A percentile compares a stretch with the other conserved stretches of the same genome.
Conservation (phyloP, 2,113 vertebrate genomes). For the Hylia prasina region DNA sequence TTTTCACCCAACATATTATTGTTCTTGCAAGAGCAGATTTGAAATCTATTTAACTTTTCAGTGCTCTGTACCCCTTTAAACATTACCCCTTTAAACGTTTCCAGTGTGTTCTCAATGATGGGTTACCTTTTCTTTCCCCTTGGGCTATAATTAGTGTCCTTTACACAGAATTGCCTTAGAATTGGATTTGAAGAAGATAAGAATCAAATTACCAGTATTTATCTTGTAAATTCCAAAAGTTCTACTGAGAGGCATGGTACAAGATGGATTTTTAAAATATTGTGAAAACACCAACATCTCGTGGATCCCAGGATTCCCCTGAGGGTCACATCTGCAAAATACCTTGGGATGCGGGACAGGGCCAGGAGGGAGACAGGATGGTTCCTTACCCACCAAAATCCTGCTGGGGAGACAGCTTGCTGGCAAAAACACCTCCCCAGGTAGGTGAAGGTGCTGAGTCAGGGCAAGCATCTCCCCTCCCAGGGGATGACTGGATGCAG, state of each 20-base stretch:
- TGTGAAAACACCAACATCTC: background rate
- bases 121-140: slow-evolving; percentile 75
- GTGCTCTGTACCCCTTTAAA: slow-evolving; percentile 65
- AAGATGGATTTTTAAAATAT: slow-evolving; percentile 36
- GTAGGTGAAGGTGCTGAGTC: background rate
- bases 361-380: background rate
- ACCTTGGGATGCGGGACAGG: background rate
- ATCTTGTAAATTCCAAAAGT: slow-evolving; percentile 84
- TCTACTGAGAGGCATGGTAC: slow-evolving; percentile 69
- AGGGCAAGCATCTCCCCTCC: background rate
- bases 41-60: slow-evolving; percentile 71
- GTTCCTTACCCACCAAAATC: background rate
- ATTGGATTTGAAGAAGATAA: slow-evolving; percentile 82
- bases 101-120: slow-evolving; percentile 55
- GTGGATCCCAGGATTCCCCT: background rate
- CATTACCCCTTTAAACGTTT: slow-evolving; percentile 23
- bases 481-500: background rate
- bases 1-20: slow-evolving; percentile 52
- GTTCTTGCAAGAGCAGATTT: slow-evolving; percentile 45
- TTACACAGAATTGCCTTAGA: slow-evolving; percentile 80
- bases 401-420: background rate
- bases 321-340: background rate
- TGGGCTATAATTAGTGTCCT: slow-evolving; percentile 81
- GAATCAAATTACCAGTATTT: slow-evolving; percentile 85
- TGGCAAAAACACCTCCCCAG: background rate